Conservation (phyloP, 2,888 invertebrate species). For the Helobdella robusta region DNA sequence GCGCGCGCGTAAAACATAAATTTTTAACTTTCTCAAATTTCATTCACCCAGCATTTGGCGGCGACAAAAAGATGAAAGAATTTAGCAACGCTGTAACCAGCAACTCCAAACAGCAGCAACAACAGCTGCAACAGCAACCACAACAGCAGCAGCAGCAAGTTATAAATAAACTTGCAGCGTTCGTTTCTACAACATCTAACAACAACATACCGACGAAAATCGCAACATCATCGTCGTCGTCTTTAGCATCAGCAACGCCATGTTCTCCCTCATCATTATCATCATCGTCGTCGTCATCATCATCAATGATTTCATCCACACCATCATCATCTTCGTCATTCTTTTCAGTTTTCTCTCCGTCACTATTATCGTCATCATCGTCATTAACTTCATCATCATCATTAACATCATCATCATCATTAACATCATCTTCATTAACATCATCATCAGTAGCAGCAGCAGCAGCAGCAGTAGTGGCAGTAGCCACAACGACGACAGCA, state of each 20-base stretch:
- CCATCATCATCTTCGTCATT: constrained; percentile 7
- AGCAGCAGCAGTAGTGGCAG: not conserved
- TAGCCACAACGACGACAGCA: constrained; percentile 1
- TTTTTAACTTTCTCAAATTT: no score
- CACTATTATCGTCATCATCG: not conserved
- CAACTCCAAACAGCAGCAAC: no score
- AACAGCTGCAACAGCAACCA: no score
- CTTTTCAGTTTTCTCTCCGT: not conserved
- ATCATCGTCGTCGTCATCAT: constrained; percentile 9
- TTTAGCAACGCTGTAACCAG: no score
- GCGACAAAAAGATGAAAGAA: no score
- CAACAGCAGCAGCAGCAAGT: no score
- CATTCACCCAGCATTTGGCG: no score
- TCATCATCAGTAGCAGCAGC: not conserved
- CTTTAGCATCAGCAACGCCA: constrained; percentile 6
- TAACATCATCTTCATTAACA: constrained; percentile 1
- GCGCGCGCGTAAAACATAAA: no score
- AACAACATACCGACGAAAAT: not conserved
- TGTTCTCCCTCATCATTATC: constrained; percentile 1
- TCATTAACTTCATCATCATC: constrained; percentile 1
- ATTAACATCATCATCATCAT: no score
- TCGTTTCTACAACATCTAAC: no score
- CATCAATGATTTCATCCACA: constrained; percentile 1
- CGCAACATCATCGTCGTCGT: constrained; percentile 1
- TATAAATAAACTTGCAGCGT: no score